Evolutionary conservation across 1,140 invertebrate genomes (phyloP).

Genomic region (Octopus sinensis): DNA sequence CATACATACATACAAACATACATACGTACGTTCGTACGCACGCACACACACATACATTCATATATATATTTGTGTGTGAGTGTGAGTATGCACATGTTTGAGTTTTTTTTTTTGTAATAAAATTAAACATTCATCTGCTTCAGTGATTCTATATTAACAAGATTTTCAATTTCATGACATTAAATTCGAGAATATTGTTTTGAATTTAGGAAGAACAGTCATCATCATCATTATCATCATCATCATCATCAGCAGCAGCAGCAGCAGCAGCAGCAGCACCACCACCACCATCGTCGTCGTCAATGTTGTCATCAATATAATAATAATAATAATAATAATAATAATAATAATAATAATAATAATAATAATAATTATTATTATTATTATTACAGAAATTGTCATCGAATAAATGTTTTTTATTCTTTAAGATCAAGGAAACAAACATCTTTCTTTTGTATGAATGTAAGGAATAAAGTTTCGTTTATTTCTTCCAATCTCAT

Average conservation of each 20-base stretch:
- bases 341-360: conserved; percentile 6
- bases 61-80: not conserved
- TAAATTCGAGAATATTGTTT: no score
- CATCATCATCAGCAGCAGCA: not conserved
- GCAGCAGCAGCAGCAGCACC: not conserved
- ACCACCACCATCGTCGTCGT: not conserved
- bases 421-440: no score
- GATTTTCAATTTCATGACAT: no score
- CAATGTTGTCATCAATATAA: not conserved
- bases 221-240: conserved; percentile 12
- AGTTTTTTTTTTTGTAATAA: no score
- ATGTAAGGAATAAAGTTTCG: no score
- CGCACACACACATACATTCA: not conserved
- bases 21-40: not conserved
- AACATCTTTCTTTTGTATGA: no score
- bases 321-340: not conserved
- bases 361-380: not conserved
- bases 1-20: conserved; percentile 2
- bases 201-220: no score
- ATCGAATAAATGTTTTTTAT: not conserved
- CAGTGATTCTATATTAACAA: no score
- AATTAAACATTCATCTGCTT: no score
- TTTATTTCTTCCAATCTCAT: no score
- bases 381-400: no score
- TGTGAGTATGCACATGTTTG: no score